Percentiles rank a stretch among this genome's conserved stretches.
phyloP scores from a whole-genome alignment of 1,140 invertebrate genomes.

The Carposina sasakii region DNA sequence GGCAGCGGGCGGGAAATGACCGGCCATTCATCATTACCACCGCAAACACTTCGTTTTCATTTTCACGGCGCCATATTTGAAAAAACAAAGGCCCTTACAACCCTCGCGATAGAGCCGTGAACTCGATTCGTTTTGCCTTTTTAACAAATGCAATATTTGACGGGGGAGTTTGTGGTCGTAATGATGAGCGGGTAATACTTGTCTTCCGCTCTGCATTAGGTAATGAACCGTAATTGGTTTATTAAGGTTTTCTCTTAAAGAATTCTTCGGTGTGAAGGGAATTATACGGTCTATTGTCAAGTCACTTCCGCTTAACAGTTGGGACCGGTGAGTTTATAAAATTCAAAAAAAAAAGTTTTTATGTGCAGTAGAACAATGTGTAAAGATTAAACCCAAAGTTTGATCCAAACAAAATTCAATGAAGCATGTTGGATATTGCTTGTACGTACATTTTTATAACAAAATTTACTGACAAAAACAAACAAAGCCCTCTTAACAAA shows the following conservation, averaged over 20 bases:
- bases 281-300: slow-evolving; percentile 41
- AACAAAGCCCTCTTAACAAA: no score
- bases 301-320: slow-evolving; percentile 27
- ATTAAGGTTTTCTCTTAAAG: slow-evolving; percentile 43
- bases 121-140: slow-evolving; percentile 28
- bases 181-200: slow-evolving; percentile 60
- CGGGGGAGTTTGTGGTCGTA: slow-evolving; percentile 55
- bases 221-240: slow-evolving; percentile 66
- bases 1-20: slow-evolving; percentile 44
- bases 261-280: slow-evolving; percentile 48
- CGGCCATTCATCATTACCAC: slow-evolving; percentile 49
- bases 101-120: slow-evolving; percentile 42
- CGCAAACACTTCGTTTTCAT: slow-evolving; percentile 47
- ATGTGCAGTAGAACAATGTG: no score
- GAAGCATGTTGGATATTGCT: no score
- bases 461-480: no score
- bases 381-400: no score
- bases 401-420: no score
- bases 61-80: slow-evolving; percentile 27
- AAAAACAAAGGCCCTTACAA: slow-evolving; percentile 26
- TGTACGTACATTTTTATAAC: no score
- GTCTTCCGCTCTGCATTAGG: slow-evolving; percentile 58
- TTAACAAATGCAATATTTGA: slow-evolving; percentile 53
- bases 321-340: no score
- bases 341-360: no score